A percentile compares a stretch with the other conserved stretches of the same genome.
Conservation (phyloP, 2,113 vertebrate species). For the Cebidichthys violaceus region DNA sequence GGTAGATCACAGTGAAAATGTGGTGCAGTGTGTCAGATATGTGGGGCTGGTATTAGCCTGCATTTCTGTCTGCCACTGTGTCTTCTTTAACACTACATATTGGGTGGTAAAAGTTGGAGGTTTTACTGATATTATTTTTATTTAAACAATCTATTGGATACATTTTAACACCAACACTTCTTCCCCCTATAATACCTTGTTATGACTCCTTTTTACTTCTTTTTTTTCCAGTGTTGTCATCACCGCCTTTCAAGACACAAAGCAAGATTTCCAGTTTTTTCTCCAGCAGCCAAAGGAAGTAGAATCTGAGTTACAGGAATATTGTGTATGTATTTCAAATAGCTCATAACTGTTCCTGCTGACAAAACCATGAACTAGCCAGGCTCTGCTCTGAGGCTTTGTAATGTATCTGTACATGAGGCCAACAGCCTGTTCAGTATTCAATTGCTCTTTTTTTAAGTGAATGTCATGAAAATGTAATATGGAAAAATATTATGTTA, state of each 20-base stretch:
- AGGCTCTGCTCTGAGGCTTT: background rate
- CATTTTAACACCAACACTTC: background rate
- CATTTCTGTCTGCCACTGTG: too few relatives aligned
- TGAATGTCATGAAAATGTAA: constrained; percentile 5
- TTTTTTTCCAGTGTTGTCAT: constrained; percentile 28
- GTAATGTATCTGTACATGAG: background rate
- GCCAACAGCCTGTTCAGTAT: background rate
- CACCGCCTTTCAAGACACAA: constrained; percentile 36
- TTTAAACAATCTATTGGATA: background rate
- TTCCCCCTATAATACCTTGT: background rate
- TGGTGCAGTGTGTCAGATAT: too few relatives aligned
- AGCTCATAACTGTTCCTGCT: background rate
- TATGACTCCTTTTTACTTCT: background rate
- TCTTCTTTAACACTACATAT: too few relatives aligned
- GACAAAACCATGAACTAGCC: background rate
- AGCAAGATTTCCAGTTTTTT: constrained; percentile 69
- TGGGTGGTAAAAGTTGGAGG: too few relatives aligned
- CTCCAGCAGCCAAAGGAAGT: constrained; percentile 40
- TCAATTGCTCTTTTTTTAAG: background rate
- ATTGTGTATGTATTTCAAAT: background rate
- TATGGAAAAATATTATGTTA: background rate
- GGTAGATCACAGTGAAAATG: too few relatives aligned
- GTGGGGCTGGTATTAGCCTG: too few relatives aligned
- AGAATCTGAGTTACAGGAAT: background rate
- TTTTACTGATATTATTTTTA: too few relatives aligned